These are phyloP conservation scores for Anguilla megastoma DNA, from an alignment of 2,797 vertebrate genomes.

Conservation along the genomic window DNA sequence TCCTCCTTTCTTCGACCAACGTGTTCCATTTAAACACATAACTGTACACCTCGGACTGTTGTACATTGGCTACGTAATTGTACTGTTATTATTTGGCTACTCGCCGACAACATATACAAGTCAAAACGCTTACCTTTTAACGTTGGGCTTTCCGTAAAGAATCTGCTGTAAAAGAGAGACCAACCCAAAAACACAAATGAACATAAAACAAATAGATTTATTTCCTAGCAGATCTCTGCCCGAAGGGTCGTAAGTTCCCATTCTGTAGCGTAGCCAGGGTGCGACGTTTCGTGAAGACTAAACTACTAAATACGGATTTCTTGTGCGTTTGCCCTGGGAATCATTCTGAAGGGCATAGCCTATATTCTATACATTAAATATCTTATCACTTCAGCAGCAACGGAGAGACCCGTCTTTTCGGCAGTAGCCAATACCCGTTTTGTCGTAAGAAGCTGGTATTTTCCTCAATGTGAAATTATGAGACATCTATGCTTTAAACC, in stretches of 20 bases:
- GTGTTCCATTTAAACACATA: not conserved
- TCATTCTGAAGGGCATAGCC: slow-evolving; percentile 45
- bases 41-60: not conserved
- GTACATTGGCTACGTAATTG: not conserved
- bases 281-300: not conserved
- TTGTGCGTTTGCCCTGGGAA: not conserved
- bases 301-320: not conserved
- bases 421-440: slow-evolving; percentile 29
- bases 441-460: not conserved
- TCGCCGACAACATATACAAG: not conserved
- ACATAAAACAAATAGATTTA: slow-evolving; percentile 95
- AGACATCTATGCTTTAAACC: not conserved
- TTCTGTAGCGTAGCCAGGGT: slow-evolving; percentile 66
- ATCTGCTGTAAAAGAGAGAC: slow-evolving; percentile 97
- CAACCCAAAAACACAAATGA: slow-evolving; percentile 96
- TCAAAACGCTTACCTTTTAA: slow-evolving; percentile 84
- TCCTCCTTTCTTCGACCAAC: not conserved
- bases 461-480: not conserved
- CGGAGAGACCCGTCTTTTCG: slow-evolving; percentile 33
- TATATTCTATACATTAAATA: slow-evolving; percentile 30
- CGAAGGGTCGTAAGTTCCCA: slow-evolving; percentile 92
- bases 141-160: slow-evolving; percentile 93
- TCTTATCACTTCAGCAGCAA: not conserved
- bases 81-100: not conserved
- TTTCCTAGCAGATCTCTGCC: slow-evolving; percentile 92